Conservation (phyloP, 2,113 vertebrate species). For the Onychostoma macrolepis region DNA sequence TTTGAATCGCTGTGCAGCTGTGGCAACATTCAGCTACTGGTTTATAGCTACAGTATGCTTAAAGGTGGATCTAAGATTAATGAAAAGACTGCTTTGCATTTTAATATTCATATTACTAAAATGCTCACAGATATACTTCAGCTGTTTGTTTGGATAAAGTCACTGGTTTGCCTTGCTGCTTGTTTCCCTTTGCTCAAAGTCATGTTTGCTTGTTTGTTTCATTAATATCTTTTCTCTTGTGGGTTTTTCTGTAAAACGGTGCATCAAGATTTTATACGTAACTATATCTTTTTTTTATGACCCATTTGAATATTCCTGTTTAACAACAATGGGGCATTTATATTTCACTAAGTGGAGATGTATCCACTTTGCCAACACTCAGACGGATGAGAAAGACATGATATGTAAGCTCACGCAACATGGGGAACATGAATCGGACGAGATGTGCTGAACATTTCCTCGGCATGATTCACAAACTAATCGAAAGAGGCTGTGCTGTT, state of each 20-base stretch:
- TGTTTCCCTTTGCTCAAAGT: constrained; percentile 62
- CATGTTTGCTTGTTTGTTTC: constrained; percentile 78
- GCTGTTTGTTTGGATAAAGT: constrained; percentile 54
- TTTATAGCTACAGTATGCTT: not conserved
- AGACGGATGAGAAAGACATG: constrained; percentile 65
- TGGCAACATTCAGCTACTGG: not conserved
- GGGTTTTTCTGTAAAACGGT: constrained; percentile 78
- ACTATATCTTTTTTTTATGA: constrained; percentile 80
- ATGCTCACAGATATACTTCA: constrained; percentile 37
- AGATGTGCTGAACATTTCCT: constrained; percentile 60
- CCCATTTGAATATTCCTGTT: constrained; percentile 78
- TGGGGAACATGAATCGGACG: constrained; percentile 33
- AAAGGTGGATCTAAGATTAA: constrained; percentile 42
- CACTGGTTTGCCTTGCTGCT: constrained; percentile 56
- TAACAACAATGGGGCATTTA: constrained; percentile 76
- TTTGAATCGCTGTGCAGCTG: constrained; percentile 11
- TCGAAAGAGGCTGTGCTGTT: constrained; percentile 56
- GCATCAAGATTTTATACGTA: constrained; percentile 79
- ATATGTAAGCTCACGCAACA: constrained; percentile 45
- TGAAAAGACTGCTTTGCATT: constrained; percentile 38
- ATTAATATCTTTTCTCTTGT: constrained; percentile 77
- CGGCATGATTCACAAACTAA: constrained; percentile 57
- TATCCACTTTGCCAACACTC: constrained; percentile 69
- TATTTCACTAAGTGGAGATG: constrained; percentile 77
- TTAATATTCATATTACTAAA: constrained; percentile 38